Evolutionary conservation across 2,113 vertebrate genomes (phyloP), one percentile per base, ranked within the genome.

Genomic region (Phaetusa simplex): DNA sequence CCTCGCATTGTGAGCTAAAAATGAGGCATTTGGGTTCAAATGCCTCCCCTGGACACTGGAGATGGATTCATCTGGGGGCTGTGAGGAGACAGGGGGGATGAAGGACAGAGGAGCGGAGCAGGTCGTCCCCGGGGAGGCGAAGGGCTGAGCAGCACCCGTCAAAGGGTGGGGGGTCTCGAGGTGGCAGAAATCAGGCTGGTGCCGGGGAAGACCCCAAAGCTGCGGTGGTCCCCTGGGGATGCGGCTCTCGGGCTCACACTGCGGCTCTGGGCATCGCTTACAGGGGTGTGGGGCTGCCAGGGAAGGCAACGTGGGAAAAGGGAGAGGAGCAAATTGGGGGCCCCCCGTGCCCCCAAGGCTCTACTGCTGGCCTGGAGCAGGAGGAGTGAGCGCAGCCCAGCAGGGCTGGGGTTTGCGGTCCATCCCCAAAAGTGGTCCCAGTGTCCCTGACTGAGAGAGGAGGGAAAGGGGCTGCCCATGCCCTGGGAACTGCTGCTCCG

Each of bases 21-120:
- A 93, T 96, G 85, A 97, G 82, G 97, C 96, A 88, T 96, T 93
- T 94, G 95, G 92, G 90, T 82, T 93, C 92, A 89, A 96, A 93
- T 59, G 88, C 91, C 90, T 94, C 85, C 95, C 85, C 91, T 73
- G 80, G 90, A 56, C 85, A 77, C 85, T 94, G 90, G 84, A 90
- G 96, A 94, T 95, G 76, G 77, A 93, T 93, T 97, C 96, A 92
- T 92, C 76, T 88, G 91, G 79, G 85, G 82, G 56, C 81, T 47
- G 19, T 19, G 84, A 64, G 88, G 89, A 93, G 59, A 29, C 49
- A 30, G 59, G 24, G 74, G 50, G 49, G 81, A 62, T 87, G 90
- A 34, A 74, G 85, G 42, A 20, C 1, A 22, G 40, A 24, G 49
- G 52, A 86, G 65, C 6, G 3, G 53, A 80, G 55, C 59, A 45